Percentiles rank a stretch among this genome's conserved stretches.
Evolutionary conservation across 2,888 invertebrate genomes (phyloP).

Genomic region (Venustoraphidia nigricollis): DNA sequence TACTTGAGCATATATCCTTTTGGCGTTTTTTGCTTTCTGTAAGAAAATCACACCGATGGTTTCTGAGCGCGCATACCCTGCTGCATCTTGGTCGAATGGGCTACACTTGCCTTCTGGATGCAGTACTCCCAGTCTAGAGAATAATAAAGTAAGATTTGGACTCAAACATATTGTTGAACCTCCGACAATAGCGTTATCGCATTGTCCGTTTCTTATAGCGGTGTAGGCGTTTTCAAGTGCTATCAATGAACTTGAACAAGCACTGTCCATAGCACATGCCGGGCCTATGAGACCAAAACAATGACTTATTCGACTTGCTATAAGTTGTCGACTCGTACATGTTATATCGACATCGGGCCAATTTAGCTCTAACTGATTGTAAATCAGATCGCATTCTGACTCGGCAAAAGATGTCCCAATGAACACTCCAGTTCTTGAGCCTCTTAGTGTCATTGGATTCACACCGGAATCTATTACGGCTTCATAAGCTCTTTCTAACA

Average conservation of each 20-base stretch:
- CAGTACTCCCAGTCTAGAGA: conserved; percentile 50
- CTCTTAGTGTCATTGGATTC: conserved; percentile 48
- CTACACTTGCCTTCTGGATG: conserved; percentile 71
- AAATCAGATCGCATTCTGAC: conserved; percentile 31
- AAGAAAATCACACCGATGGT: conserved; percentile 25
- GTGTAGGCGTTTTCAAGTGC: conserved; percentile 75
- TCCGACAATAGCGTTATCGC: conserved; percentile 80
- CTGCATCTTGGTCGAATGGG: conserved; percentile 66
- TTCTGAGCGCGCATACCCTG: conserved; percentile 50
- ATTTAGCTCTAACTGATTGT: too few relatives aligned
- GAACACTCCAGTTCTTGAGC: conserved; percentile 56
- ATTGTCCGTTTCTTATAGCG: conserved; percentile 60
- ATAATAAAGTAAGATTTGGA: conserved; percentile 79
- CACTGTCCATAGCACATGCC: conserved; percentile 78
- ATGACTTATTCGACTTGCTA: conserved; percentile 84
- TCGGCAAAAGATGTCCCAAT: conserved; percentile 58
- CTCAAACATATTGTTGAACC: conserved; percentile 75
- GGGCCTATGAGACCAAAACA: conserved; percentile 79
- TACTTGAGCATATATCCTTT: conserved; percentile 27
- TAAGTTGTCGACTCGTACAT: conserved; percentile 77
- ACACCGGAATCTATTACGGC: conserved; percentile 60
- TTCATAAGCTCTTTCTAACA: conserved; percentile 65
- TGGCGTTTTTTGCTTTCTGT: conserved; percentile 24
- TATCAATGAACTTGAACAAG: conserved; percentile 81
- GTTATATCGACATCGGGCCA: conserved; percentile 1